A percentile compares a stretch with the other conserved stretches of the same genome.
Evolutionary conservation across 2,888 invertebrate genomes (phyloP).

Genomic region (Diploptera punctata): DNA sequence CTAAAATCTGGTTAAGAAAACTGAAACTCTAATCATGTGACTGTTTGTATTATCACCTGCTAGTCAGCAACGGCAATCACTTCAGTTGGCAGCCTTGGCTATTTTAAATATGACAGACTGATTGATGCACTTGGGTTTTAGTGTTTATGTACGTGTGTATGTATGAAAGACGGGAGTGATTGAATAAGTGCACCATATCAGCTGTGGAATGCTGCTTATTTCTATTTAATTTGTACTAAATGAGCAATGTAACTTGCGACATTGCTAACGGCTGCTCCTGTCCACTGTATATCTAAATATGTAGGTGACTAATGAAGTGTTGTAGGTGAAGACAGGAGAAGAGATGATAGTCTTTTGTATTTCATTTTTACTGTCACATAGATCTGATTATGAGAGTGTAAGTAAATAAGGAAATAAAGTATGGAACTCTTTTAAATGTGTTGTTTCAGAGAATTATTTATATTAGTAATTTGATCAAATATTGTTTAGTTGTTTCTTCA

Average conservation of each 20-base stretch:
- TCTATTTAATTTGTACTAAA: background rate
- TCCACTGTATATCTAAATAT: constrained; percentile 15
- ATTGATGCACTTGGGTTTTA: too few relatives aligned
- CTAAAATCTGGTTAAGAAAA: too few relatives aligned
- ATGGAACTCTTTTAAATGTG: constrained; percentile 7
- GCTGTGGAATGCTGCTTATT: constrained; percentile 9
- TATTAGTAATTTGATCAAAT: too few relatives aligned
- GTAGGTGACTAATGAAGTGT: too few relatives aligned
- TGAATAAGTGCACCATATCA: constrained; percentile 25
- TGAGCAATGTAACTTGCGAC: background rate
- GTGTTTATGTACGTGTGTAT: constrained; percentile 5
- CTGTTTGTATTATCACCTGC: too few relatives aligned
- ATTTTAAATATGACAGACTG: too few relatives aligned
- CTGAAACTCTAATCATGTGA: too few relatives aligned
- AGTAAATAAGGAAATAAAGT: constrained; percentile 20
- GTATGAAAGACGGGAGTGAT: background rate
- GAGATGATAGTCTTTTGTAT: constrained; percentile 40
- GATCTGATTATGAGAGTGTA: constrained; percentile 39
- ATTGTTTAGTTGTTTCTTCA: too few relatives aligned
- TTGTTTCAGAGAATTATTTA: too few relatives aligned
- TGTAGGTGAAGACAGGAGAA: constrained; percentile 14
- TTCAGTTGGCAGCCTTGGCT: too few relatives aligned
- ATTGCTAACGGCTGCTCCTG: background rate
- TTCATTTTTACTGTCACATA: constrained; percentile 40
- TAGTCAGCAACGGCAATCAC: too few relatives aligned